A percentile compares a stretch with the other conserved stretches of the same genome.
These are phyloP conservation scores for Columba livia DNA, from an alignment of 2,113 vertebrate genomes.

Conservation along the genomic window DNA sequence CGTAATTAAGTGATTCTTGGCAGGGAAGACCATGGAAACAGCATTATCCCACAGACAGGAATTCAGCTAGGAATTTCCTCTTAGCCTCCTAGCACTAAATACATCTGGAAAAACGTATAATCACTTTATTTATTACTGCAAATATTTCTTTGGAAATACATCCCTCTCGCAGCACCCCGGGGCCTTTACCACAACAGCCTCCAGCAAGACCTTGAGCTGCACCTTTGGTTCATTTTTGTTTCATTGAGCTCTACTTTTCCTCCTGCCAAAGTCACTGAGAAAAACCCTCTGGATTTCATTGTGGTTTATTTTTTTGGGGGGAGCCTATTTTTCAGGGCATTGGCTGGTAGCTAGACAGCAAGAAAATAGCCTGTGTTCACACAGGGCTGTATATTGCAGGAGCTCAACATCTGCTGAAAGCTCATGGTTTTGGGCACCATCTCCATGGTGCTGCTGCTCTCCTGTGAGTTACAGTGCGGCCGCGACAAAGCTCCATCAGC, in stretches of 20 bases:
- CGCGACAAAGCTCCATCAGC: background rate
- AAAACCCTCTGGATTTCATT: background rate
- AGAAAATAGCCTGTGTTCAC: background rate
- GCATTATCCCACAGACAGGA: slow-evolving; percentile 8
- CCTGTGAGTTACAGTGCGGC: background rate
- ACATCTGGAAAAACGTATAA: background rate
- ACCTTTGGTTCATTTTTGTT: background rate
- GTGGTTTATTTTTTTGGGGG: background rate
- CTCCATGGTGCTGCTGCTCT: background rate
- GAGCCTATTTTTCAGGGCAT: background rate
- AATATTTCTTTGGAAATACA: background rate
- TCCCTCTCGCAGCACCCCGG: background rate
- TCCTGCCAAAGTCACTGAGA: background rate
- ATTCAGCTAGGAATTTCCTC: slow-evolving; percentile 61
- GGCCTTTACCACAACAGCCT: background rate
- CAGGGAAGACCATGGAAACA: slow-evolving; percentile 22
- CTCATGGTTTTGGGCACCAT: background rate
- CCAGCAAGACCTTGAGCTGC: background rate
- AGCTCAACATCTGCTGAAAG: background rate
- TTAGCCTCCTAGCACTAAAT: background rate
- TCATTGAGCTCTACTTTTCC: background rate
- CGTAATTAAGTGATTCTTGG: slow-evolving; percentile 57
- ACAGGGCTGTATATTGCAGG: accelerated
- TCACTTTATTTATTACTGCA: background rate
- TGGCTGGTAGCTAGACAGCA: background rate